Conservation (phyloP, 2,113 vertebrate genomes). For the Dascyllus trimaculatus region DNA sequence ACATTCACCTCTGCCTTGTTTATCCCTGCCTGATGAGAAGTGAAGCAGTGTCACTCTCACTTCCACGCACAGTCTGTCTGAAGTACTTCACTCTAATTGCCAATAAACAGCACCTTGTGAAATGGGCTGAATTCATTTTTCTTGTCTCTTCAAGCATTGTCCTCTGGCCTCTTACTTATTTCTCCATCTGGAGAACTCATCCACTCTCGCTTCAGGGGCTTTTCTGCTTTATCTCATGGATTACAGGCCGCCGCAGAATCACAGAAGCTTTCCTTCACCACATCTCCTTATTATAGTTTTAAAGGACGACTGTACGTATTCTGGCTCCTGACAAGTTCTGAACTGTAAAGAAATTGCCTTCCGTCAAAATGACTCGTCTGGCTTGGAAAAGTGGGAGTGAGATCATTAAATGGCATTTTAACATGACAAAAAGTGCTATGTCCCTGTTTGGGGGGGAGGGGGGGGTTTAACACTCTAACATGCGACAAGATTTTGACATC, state of each 20-base stretch:
- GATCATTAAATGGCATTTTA: conserved; percentile 37
- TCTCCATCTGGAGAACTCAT: conserved; percentile 51
- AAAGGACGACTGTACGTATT: conserved; percentile 18
- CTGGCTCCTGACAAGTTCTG: background rate
- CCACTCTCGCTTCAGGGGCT: conserved; percentile 29
- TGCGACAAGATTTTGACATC: conserved; percentile 29
- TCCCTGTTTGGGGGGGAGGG: background rate
- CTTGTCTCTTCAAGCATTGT: conserved; percentile 47
- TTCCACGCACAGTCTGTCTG: conserved; percentile 48
- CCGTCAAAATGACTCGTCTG: conserved; percentile 6
- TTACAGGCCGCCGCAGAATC: conserved; percentile 29
- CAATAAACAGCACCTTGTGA: conserved; percentile 72
- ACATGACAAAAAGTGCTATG: background rate
- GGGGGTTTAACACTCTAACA: background rate
- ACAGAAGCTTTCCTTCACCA: conserved; percentile 23
- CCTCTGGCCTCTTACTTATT: conserved; percentile 38
- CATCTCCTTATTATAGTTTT: conserved; percentile 6
- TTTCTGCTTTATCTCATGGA: conserved; percentile 53
- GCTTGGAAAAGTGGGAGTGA: background rate
- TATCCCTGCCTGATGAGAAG: conserved; percentile 44
- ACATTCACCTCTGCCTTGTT: conserved; percentile 45
- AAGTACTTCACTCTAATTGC: conserved; percentile 78
- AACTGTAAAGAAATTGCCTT: conserved; percentile 12
- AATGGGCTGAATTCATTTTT: conserved; percentile 64
- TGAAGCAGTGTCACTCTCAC: conserved; percentile 61